These are phyloP conservation scores for Andrena flavipes DNA, from an alignment of 2,888 invertebrate species.

Conservation along the genomic window DNA sequence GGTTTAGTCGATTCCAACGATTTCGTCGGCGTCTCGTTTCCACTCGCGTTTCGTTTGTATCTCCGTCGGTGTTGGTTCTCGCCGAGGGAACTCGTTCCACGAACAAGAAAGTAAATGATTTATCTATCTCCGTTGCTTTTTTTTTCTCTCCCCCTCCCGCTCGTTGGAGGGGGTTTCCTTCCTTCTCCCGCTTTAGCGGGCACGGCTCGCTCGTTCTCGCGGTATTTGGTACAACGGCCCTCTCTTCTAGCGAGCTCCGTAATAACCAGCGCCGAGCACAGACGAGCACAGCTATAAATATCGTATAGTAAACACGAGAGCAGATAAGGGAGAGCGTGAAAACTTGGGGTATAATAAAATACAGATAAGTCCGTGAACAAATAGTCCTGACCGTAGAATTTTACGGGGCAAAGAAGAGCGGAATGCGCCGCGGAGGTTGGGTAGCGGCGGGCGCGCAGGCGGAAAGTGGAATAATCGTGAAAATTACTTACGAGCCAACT, in stretches of 20 bases:
- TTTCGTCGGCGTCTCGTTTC: constrained; percentile 8
- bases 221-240: constrained; percentile 62
- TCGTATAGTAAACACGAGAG: constrained; percentile 74
- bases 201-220: constrained; percentile 39
- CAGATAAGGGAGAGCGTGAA: constrained; percentile 74
- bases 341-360: constrained; percentile 76
- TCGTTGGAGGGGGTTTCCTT: constrained; percentile 21
- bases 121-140: constrained; percentile 53
- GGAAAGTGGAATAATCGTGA: constrained; percentile 66
- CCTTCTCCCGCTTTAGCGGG: constrained; percentile 18
- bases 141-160: constrained; percentile 22
- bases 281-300: constrained; percentile 74
- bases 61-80: constrained; percentile 37
- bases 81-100: constrained; percentile 56
- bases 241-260: constrained; percentile 61
- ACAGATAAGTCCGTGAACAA: constrained; percentile 75
- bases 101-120: constrained; percentile 64
- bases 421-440: constrained; percentile 31
- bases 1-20: not conserved
- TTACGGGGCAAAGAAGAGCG: constrained; percentile 43
- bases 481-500: constrained; percentile 69
- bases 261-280: constrained; percentile 74
- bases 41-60: constrained; percentile 32
- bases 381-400: constrained; percentile 71
- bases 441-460: constrained; percentile 8